Evolutionary conservation across 2,113 vertebrate species (phyloP).

Genomic region (Ivindomyrus marchei): DNA sequence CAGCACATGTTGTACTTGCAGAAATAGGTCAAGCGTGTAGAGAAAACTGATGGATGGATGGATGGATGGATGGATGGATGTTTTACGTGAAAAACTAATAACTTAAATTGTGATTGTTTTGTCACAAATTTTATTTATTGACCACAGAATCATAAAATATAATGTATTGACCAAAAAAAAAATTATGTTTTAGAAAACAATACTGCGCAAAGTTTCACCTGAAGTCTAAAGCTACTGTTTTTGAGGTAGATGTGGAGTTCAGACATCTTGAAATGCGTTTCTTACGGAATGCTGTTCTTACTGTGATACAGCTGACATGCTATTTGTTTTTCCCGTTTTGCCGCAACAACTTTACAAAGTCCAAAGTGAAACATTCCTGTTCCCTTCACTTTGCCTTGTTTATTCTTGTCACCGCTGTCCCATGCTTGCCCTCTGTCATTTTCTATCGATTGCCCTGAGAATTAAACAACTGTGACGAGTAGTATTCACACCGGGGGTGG

Average conservation of each 20-base stretch:
- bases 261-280: not conserved
- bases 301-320: not conserved
- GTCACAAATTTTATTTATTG: not conserved
- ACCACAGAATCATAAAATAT: not conserved
- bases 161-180: slow-evolving; percentile 15
- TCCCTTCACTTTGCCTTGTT: not conserved
- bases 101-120: not conserved
- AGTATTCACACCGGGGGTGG: not conserved
- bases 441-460: not conserved
- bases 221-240: slow-evolving; percentile 7
- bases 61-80: not conserved
- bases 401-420: not conserved
- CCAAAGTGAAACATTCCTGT: not conserved
- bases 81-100: not conserved
- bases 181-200: not conserved
- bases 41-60: not conserved
- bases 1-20: not conserved
- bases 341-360: not conserved
- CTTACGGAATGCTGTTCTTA: no score
- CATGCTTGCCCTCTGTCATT: not conserved
- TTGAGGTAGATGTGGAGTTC: not conserved
- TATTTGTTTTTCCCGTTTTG: not conserved
- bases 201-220: not conserved
- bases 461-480: not conserved
- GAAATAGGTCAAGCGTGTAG: not conserved